Evolutionary conservation across 2,797 vertebrate species (phyloP).

Genomic region (Columba guinea): DNA sequence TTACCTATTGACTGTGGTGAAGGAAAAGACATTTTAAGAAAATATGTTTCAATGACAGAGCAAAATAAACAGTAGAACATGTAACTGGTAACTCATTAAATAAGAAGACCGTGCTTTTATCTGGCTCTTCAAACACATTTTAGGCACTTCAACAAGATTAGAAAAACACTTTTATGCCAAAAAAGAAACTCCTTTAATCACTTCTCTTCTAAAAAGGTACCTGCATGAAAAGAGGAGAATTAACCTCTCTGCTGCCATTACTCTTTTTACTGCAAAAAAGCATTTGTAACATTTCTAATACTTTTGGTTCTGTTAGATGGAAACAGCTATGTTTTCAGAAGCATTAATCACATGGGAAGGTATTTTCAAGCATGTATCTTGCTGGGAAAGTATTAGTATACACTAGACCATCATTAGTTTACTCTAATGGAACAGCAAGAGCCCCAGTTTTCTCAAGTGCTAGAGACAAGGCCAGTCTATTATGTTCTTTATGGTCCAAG

Average conservation of each 20-base stretch:
- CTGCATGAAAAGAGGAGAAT: constrained; percentile 60
- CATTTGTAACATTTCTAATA: constrained; percentile 36
- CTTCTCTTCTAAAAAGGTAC: constrained; percentile 57
- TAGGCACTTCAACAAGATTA: constrained; percentile 68
- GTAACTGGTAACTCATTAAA: constrained; percentile 59
- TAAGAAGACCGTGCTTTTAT: constrained; percentile 59
- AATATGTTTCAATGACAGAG: constrained; percentile 36
- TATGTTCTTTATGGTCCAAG: not conserved
- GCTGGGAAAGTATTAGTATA: constrained; percentile 44
- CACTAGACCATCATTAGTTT: constrained; percentile 9
- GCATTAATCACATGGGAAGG: constrained; percentile 13
- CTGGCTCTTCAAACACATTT: constrained; percentile 67
- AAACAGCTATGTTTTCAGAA: constrained; percentile 48
- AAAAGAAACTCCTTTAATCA: constrained; percentile 63
- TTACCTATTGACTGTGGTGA: constrained; percentile 6
- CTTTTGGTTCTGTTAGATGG: constrained; percentile 4
- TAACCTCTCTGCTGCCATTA: constrained; percentile 55
- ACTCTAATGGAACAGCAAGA: constrained; percentile 4
- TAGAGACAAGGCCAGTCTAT: not conserved
- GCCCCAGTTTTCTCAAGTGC: not conserved
- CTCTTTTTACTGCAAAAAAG: not conserved
- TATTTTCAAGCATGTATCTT: constrained; percentile 4
- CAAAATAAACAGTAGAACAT: constrained; percentile 56
- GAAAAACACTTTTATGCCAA: constrained; percentile 61
- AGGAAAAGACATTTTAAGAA: constrained; percentile 22